Base-by-base conservation (phyloP, 2,797 vertebrate species). In the Alouatta caraya region DNA sequence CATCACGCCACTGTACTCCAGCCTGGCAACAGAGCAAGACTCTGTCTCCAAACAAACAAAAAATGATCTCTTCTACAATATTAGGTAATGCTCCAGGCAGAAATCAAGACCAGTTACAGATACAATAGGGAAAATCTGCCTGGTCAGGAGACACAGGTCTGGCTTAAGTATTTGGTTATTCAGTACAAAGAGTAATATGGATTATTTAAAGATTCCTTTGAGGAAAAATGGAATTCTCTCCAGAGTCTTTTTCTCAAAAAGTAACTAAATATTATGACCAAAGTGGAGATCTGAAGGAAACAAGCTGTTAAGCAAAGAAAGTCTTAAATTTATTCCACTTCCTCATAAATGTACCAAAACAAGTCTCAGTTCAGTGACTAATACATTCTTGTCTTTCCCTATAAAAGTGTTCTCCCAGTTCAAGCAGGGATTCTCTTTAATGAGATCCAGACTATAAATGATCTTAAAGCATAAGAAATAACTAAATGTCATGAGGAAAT, bases 291-390 rank as follows among this genome's bases (percentile, higher is more conserved):
- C 33, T n/a, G 21, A 67, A 88, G 64, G 73, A 64, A 93, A 91
- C 28, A 67, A 64, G 14, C 33, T 93, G 37, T 14, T 76, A 64
- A 90, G 37, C 26, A 37, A 80, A 90, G 33, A 84, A 84, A 42
- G 30, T 86, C 15, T 94, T 64, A 96, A 84, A 61, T 82, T 79
- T 85, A 80, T 52, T 82, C 59, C 1, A 22, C 80, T 39, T 83
- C 64, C 26, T 91, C 28, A 87, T 88, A 88, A 80, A 81, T 76
- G 44, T 81, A 80, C 50, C 46, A 21, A 73, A 96, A 88, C 33
- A 93, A 59, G 17, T 84, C 92, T 90, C 50, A 80, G 46, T 88
- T 84, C 78, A 84, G n/a, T 80, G 24, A 95, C 42, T 83, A 82
- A 95, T 42, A 37, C 12, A 42, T 64, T 85, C 19, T 59, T n/a